Evolutionary conservation across 2,797 vertebrate species (phyloP).

Genomic region (Monodelphis domestica): DNA sequence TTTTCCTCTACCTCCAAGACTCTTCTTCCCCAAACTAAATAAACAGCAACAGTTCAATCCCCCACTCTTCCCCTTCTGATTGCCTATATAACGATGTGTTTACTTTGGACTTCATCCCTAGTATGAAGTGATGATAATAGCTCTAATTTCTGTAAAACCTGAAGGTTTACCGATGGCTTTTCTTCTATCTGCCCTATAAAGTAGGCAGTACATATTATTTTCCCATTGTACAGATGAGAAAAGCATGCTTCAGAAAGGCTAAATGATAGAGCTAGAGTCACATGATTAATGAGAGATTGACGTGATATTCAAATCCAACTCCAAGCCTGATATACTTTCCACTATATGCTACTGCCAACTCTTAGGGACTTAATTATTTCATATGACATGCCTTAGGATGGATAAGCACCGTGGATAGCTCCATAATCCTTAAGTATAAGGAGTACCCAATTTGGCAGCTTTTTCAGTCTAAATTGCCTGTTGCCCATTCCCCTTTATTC

Average conservation of each 20-base stretch:
- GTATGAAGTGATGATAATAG: background rate
- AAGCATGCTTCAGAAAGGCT: background rate
- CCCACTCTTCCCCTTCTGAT: background rate
- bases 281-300: background rate
- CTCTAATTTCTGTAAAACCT: background rate
- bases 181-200: background rate
- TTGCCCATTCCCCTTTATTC: background rate
- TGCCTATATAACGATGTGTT: background rate
- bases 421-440: background rate
- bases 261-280: background rate
- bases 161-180: background rate
- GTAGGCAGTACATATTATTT: background rate
- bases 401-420: background rate
- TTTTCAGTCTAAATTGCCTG: background rate
- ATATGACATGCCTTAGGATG: background rate
- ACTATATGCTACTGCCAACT: background rate
- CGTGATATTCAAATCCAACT: background rate
- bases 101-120: background rate
- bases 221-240: background rate
- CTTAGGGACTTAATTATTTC: background rate
- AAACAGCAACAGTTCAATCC: conserved; percentile 2
- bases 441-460: background rate
- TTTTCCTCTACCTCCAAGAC: background rate
- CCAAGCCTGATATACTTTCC: background rate
- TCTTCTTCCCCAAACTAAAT: background rate